phyloP scores from a whole-genome alignment of 2,888 invertebrate species.

The Bellardia pandia region DNA sequence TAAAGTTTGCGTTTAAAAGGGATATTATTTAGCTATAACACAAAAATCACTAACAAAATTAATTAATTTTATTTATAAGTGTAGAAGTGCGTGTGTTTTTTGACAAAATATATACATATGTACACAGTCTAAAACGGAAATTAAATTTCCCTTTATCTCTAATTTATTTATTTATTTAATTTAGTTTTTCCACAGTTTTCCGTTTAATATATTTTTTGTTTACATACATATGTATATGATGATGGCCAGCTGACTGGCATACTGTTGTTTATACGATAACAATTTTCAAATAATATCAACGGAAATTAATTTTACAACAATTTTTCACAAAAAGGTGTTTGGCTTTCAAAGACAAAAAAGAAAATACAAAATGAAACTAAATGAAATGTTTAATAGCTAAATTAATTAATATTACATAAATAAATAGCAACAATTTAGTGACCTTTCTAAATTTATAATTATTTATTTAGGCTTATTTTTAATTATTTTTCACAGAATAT shows the following conservation, averaged over 20 bases:
- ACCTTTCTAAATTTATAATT: no score
- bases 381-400: background rate
- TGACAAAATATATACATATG: background rate
- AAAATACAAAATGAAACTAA: background rate
- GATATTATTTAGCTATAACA: constrained; percentile 54
- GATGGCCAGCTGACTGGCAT: background rate
- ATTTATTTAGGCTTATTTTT: no score
- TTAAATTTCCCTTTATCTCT: constrained; percentile 67
- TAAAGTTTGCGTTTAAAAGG: constrained; percentile 53
- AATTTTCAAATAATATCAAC: constrained; percentile 37
- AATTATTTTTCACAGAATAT: no score
- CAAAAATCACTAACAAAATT: constrained; percentile 47
- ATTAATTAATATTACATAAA: constrained; percentile 3
- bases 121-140: constrained; percentile 60
- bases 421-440: background rate
- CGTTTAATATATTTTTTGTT: constrained; percentile 14
- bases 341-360: background rate
- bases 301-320: constrained; percentile 63
- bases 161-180: constrained; percentile 61
- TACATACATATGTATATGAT: background rate
- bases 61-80: constrained; percentile 61
- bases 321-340: constrained; percentile 17
- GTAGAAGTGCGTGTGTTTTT: background rate
- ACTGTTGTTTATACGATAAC: constrained; percentile 25
- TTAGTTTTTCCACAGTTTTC: constrained; percentile 46